Evolutionary conservation across 2,113 vertebrate species (phyloP), one percentile per base, ranked within the genome.

Genomic region (Pseudonaja textilis): DNA sequence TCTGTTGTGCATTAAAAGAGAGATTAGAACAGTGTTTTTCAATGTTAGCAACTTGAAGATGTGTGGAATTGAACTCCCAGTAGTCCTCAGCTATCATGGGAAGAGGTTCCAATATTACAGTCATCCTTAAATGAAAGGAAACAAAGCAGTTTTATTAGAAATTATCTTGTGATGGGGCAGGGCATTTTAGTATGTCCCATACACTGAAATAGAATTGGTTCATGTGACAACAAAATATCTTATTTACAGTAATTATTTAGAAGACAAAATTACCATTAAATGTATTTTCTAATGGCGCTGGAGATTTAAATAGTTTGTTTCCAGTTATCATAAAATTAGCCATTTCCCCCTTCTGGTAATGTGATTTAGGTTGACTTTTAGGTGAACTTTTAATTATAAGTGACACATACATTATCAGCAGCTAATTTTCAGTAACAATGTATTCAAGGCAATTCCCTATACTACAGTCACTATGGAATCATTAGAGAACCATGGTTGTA

Each of bases 401-500:
- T 74, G n/a, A 74, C n/a, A 74, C n/a, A 74, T 8, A 39, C 69
- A 74, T 74, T 16, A 74, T 18, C n/a, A 74, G 16, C n/a, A 34
- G n/a, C 69, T 74, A 74, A 74, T 20, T 74, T 74, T 74, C n/a
- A 74, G n/a, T 74, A 74, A 74, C 69, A 74, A 18, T 34, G n/a
- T 74, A 5, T 34, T 74, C n/a, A 74, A 74, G n/a, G n/a, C n/a
- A 74, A 74, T 74, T 74, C n/a, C n/a, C n/a, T 39, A 74, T 14
- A 34, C 10, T 74, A 74, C 5, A 74, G 5, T 74, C 69, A 20
- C 69, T 2, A 1, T n/a, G 52, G 94, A 90, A 61, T 91, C 91
- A 92, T 93, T 91, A 92, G 94, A 94, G 91, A 88, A 93, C 87
- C 0, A 45, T 5, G 50, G 47, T 61, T 91, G 93, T 88, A 95